phyloP scores from a whole-genome alignment of 2,113 vertebrate species.

The Megalops atlanticus region DNA sequence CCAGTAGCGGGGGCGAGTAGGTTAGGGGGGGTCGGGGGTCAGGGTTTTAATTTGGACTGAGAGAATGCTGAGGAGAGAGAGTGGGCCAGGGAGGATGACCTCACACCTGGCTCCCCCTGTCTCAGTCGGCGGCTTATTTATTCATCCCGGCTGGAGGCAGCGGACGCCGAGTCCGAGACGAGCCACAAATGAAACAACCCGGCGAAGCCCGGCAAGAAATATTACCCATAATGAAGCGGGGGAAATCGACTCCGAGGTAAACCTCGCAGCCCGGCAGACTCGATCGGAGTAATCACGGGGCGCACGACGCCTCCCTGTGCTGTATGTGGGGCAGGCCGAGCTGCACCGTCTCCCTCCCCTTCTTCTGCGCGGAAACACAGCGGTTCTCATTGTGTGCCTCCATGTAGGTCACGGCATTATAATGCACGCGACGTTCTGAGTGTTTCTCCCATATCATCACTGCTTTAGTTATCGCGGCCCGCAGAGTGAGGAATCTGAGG shows the following conservation, averaged over 20 bases:
- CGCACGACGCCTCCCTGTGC: neutral
- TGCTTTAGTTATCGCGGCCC: no score
- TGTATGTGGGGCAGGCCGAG: neutral
- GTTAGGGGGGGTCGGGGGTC: neutral
- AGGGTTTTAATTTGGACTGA: conserved; percentile 1
- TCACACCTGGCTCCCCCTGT: neutral
- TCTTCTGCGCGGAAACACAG: no score
- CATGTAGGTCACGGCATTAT: no score
- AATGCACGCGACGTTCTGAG: no score
- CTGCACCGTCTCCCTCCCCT: no score
- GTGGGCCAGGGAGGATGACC: neutral
- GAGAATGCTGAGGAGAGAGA: neutral
- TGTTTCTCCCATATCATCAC: no score
- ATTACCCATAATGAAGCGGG: neutral
- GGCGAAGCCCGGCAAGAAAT: neutral
- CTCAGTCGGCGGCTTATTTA: neutral
- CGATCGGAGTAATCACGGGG: neutral
- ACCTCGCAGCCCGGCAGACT: no score
- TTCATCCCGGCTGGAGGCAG: neutral
- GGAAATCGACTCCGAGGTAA: neutral
- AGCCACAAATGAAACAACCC: neutral
- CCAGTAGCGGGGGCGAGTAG: no score
- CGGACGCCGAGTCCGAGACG: neutral
- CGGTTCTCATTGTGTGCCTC: no score
- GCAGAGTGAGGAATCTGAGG: no score